Percentiles rank a stretch among this genome's conserved stretches.
Conservation (phyloP, 2,888 invertebrate species). For the Meiosimyza platycephala region DNA sequence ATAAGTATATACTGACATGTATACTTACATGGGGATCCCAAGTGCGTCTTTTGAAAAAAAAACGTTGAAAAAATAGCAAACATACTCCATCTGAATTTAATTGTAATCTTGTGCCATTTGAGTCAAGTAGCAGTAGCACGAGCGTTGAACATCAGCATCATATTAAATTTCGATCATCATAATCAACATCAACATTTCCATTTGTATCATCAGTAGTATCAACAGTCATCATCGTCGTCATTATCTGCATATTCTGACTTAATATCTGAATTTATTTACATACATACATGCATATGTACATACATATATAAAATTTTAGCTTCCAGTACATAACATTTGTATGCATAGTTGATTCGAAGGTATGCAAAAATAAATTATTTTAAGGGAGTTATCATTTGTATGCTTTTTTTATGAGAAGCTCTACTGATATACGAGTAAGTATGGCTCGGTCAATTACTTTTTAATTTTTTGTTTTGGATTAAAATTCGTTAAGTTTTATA, state of each 20-base stretch:
- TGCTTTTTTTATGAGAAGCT: too few species aligned
- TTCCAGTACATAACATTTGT: background rate
- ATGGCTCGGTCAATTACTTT: too few species aligned
- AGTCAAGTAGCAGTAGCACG: constrained; percentile 3
- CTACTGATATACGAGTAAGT: too few species aligned
- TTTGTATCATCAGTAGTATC: background rate
- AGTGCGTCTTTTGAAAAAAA: too few species aligned
- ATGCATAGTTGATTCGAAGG: background rate
- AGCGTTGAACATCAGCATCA: constrained; percentile 12
- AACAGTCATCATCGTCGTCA: too few species aligned
- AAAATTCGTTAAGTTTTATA: too few species aligned
- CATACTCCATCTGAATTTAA: background rate
- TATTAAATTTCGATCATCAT: constrained; percentile 2
- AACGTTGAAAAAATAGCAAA: too few species aligned
- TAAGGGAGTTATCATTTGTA: too few species aligned
- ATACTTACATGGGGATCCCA: too few species aligned
- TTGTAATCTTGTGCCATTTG: background rate
- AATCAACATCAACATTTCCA: background rate
- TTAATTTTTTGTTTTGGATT: too few species aligned
- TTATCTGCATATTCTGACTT: background rate
- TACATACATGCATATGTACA: too few species aligned
- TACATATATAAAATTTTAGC: background rate
- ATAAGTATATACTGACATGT: too few species aligned
- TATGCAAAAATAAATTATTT: background rate
- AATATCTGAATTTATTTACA: background rate